Evolutionary conservation across 1,140 invertebrate species (phyloP), one percentile per base, ranked within the genome.

Genomic region (Drosophila teissieri): DNA sequence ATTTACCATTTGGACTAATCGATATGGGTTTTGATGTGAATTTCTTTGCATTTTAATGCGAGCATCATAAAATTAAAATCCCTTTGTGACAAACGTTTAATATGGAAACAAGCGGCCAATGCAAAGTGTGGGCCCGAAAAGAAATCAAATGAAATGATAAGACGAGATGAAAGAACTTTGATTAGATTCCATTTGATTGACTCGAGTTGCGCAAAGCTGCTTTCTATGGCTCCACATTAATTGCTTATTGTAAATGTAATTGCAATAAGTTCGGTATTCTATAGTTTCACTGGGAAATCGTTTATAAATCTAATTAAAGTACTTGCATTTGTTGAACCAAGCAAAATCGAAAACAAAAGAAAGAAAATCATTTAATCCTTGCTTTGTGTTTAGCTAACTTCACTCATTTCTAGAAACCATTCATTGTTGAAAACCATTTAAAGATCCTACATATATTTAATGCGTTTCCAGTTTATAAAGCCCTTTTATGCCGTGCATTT

Each of bases 11-110:
- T 34, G 10, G 67, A 19, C 51, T 52, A 68, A 70, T 70, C 64
- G 65, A 57, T 70, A 57, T 70, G 67, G 8, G 49, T 46, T 70
- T 34, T 70, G 68, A 69, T 69, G 69, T 56, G 48, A 67, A 46
- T 39, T 37, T 53, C 27, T 69, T 68, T 14, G 42, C 42, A 55
- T 68, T 55, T 70, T 56, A 40, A 70, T 70, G 34, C 42, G 36
- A 42, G 58, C 24, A 31, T 36, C 40, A 48, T 48, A 31, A 58
- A 46, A 46, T 63, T 57, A 55, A 54, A 42, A 42, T 15, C 11
- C 15, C 11, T 39, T 22, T 19, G 4, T 27, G 14, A 40, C 34
- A 49, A 64, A 34, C 60, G 46, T 53, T 65, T 42, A 60, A 39
- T 12, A 48, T 31, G 54, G 34, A 22, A 48, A 40, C 31, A 36